Percentiles rank a stretch among this genome's conserved stretches.
Conservation (phyloP, 1,140 invertebrate genomes). For the Plectrocnemia conspersa region DNA sequence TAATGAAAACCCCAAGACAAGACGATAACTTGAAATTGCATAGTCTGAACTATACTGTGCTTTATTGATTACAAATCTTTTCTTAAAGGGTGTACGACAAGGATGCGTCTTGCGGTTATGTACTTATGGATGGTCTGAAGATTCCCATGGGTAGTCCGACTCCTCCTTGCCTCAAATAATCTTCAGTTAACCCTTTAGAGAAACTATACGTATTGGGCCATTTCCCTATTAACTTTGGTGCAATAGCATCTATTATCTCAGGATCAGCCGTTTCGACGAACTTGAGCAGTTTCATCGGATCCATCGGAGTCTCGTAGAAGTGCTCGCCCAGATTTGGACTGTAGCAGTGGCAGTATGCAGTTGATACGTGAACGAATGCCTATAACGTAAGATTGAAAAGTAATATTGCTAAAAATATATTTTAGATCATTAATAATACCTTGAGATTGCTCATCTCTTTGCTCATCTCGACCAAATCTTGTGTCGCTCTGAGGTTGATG, state of each 20-base stretch:
- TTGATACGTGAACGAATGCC: slow-evolving; percentile 52
- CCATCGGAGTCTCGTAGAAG: slow-evolving; percentile 43
- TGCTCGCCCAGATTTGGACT: slow-evolving; percentile 42
- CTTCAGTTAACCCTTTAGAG: slow-evolving; percentile 75
- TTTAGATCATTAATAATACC: slow-evolving; percentile 1
- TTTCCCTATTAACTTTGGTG: slow-evolving; percentile 62
- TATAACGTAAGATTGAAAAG: slow-evolving; percentile 13
- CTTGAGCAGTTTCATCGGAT: slow-evolving; percentile 39
- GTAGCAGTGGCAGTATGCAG: slow-evolving; percentile 53
- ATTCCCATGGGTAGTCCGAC: slow-evolving; percentile 64
- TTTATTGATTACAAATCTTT: no score
- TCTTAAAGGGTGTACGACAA: no score
- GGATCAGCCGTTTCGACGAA: slow-evolving; percentile 49
- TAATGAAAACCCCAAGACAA: neutral
- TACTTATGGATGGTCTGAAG: slow-evolving; percentile 64
- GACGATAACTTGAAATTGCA: neutral
- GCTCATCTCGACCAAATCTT: slow-evolving; percentile 48
- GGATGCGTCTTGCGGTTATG: no score
- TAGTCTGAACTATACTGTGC: slow-evolving; percentile 12
- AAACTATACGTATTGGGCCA: slow-evolving; percentile 79
- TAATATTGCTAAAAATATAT: neutral
- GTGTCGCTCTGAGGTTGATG: slow-evolving; percentile 63
- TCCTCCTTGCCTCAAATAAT: slow-evolving; percentile 56
- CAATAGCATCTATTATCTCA: slow-evolving; percentile 59
- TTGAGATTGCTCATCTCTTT: slow-evolving; percentile 11